Percentiles rank a stretch among this genome's conserved stretches.
Evolutionary conservation across 2,888 invertebrate species (phyloP).

Genomic region (Liopterus haemorrhoidalis): DNA sequence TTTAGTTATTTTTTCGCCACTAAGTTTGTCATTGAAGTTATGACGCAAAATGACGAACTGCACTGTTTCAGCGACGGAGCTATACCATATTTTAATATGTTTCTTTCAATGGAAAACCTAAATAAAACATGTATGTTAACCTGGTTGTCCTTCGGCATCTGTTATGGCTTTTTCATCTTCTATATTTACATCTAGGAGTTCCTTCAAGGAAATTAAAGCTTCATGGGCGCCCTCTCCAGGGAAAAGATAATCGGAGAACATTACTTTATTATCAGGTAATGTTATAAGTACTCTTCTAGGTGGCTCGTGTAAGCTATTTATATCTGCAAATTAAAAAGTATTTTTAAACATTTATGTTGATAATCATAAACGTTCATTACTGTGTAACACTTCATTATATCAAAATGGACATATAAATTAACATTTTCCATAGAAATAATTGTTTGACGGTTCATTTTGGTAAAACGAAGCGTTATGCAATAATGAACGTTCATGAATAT

Average conservation of each 20-base stretch:
- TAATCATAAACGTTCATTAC: too few species aligned
- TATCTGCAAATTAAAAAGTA: slow-evolving; percentile 47
- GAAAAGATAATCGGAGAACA: slow-evolving; percentile 84
- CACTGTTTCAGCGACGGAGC: too few species aligned
- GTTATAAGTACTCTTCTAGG: slow-evolving; percentile 78
- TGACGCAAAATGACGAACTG: too few species aligned
- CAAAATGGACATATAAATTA: too few species aligned
- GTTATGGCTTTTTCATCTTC: slow-evolving; percentile 63
- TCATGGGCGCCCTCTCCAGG: slow-evolving; percentile 84
- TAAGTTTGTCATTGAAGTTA: too few species aligned
- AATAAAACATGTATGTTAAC: too few species aligned
- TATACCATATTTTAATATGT: too few species aligned
- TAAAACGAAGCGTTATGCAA: too few species aligned
- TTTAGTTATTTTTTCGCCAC: too few species aligned
- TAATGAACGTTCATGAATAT: too few species aligned
- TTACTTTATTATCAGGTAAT: slow-evolving; percentile 58
- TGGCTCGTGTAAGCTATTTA: slow-evolving; percentile 80
- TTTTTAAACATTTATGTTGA: neutral
- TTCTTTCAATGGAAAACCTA: slow-evolving; percentile 3
- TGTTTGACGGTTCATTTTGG: too few species aligned
- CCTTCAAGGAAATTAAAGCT: slow-evolving; percentile 71
- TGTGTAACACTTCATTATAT: neutral
- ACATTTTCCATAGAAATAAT: too few species aligned
- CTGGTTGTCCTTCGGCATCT: slow-evolving; percentile 73
- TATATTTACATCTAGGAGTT: slow-evolving; percentile 72